phyloP scores from a whole-genome alignment of 1,140 invertebrate species.

The Drosophila lini region DNA sequence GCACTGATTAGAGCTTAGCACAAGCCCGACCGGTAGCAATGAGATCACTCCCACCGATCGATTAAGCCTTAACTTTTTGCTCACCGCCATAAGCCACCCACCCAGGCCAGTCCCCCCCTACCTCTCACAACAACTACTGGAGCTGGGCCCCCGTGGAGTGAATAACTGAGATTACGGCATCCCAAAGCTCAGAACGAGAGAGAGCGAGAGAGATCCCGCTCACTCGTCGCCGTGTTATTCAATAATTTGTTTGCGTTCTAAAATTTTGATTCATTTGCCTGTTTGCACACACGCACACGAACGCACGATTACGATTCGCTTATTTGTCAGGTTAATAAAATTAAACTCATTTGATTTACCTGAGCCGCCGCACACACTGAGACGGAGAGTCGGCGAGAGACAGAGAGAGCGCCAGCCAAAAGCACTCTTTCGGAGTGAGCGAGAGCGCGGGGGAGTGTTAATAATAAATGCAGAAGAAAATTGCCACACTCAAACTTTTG shows the following conservation, averaged over 20 bases:
- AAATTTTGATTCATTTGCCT: constrained; percentile 69
- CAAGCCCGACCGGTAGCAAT: constrained; percentile 7
- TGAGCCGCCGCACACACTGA: constrained; percentile 25
- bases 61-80: constrained; percentile 8
- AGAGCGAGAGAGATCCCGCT: constrained; percentile 6
- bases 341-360: constrained; percentile 76
- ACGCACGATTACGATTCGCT: constrained; percentile 44
- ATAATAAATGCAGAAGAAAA: constrained; percentile 63
- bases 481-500: constrained; percentile 31
- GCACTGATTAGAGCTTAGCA: constrained; percentile 23
- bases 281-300: constrained; percentile 22
- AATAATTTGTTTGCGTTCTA: constrained; percentile 78
- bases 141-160: constrained; percentile 17
- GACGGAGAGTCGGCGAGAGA: constrained; percentile 24
- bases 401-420: constrained; percentile 2
- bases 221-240: constrained; percentile 51
- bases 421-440: constrained; percentile 17
- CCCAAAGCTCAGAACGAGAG: constrained; percentile 20
- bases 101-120: not conserved
- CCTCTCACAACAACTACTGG: not conserved
- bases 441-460: constrained; percentile 53
- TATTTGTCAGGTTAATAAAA: constrained; percentile 75
- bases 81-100: constrained; percentile 1
- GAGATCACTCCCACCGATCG: constrained; percentile 44
- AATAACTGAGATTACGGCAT: constrained; percentile 46